Base-by-base conservation (phyloP, 2,888 invertebrate genomes). In the Hyles lineata region DNA sequence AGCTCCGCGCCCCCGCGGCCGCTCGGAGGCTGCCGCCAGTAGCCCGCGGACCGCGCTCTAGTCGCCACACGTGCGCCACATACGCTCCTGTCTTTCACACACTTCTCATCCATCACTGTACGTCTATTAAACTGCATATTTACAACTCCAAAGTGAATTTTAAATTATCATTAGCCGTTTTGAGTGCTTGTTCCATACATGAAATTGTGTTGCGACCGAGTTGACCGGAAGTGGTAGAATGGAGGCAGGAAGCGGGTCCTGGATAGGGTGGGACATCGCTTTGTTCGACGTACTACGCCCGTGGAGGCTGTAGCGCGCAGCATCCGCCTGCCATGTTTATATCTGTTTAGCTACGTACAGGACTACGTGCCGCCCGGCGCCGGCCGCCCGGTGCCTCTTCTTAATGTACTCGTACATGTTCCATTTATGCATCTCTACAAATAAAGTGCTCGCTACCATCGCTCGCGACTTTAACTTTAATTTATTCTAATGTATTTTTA, bases 231-330 rank as follows among this genome's bases (percentile, higher is more conserved):
- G 81, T 79, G 80, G 78, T 82, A 83, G 81, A 78, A 81, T 76
- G 80, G 84, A 84, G 85, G 84, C 82, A 83, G 87, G 85, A 86
- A 83, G 83, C 55, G 73, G 35, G 70, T 73, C 73, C 73, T 82
- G 80, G 82, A 88, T 87, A 87, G 92, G 93, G 91, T 88, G 92
- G 90, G 90, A 87, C 89, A 89, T 77, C 75, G 81, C 91, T 92
- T 92, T 92, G 90, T 90, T 88, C 89, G 83, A 82, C 83, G 89
- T 90, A 90, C 90, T 91, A 92, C 92, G 93, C 91, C 91, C 92
- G 92, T 80, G 85, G 90, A 90, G 90, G 90, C 90, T 90, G 90
- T 87, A 84, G 84, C 91, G 93, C 93, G 92, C 94, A 93, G 92
- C 92, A 90, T 92, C 93, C 92, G 85, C 87, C 86, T 88, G 89